Percentiles rank a stretch among this genome's conserved stretches.
phyloP scores from a whole-genome alignment of 2,113 vertebrate species.

The Eurypyga helias region DNA sequence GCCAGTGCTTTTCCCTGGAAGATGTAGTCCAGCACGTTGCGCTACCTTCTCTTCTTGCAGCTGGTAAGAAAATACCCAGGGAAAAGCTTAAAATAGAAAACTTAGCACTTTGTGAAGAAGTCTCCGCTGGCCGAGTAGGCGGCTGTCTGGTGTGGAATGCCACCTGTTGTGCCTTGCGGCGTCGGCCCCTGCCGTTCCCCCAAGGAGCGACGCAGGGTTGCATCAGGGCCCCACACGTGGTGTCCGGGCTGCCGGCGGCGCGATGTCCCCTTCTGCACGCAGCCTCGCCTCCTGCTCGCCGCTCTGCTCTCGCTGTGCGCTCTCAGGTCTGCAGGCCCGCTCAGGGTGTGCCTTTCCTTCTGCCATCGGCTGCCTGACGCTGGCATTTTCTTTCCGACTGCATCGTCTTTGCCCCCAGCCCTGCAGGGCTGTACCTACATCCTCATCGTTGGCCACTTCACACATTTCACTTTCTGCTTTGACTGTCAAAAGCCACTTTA shows the following conservation, averaged over 20 bases:
- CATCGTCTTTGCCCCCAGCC: background rate
- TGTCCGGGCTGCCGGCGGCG: background rate
- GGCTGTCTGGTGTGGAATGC: no score
- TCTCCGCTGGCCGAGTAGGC: no score
- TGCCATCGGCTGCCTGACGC: background rate
- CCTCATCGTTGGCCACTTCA: background rate
- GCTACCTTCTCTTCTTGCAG: conserved; percentile 80
- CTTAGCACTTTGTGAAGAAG: background rate
- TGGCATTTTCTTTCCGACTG: background rate
- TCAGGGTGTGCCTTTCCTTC: background rate
- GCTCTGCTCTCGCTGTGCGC: rapidly evolving
- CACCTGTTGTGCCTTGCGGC: background rate
- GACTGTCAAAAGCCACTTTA: background rate
- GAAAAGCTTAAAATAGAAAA: background rate
- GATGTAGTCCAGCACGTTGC: conserved; percentile 80
- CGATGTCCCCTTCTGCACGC: background rate
- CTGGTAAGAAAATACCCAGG: conserved; percentile 53
- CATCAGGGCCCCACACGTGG: background rate
- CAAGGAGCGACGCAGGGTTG: rapidly evolving
- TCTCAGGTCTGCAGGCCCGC: background rate
- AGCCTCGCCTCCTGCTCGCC: background rate
- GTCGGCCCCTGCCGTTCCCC: background rate
- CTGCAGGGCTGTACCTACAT: background rate
- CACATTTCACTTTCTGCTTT: background rate
- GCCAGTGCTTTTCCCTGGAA: conserved; percentile 81